Base-by-base conservation (phyloP, 2,888 invertebrate species). In the Sarcophaga carnaria region DNA sequence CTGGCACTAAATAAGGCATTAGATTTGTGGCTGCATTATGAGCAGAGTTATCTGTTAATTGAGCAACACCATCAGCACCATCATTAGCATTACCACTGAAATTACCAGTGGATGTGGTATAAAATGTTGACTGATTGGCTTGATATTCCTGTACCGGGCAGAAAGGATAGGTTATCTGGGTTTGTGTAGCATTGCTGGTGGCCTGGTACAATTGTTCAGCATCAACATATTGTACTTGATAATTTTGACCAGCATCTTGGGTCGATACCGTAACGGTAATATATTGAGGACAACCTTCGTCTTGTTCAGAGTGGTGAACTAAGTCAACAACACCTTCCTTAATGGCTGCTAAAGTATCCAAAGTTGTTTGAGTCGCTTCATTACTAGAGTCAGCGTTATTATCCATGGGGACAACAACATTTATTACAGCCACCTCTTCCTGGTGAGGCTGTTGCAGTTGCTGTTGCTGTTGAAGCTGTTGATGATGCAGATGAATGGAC, bases 211-310 rank as follows among this genome's bases (percentile, higher is more conserved):
- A 91, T 94, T 87, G 84, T 12, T 95, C 94, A 2, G 96, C 95
- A 92, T 96, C 96, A 90, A 96, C 96, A 94, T 96, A 96, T 93
- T 96, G 96, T 91, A 96, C 96, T 92, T 96, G 96, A 91, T 96
- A 96, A 89, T 93, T 92, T 88, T 93, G 93, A 54, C 91, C 89
- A 20, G 90, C 90, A 87, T 94, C 94, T 87, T 94, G 93, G 1
- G 93, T 92, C 54, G 94, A 93, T 87, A 94, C 94, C 92, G 89
- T 54, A 89, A 90, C 83, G 25, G 87, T 83, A 47, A 80, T 86
- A 82, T 72, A 80, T 60, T 87, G 87, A 8, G 87, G 87, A 76
- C 87, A 87, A 1, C 78, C 93, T 92, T 93, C 87, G n/a, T 84
- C 74, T 67, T 89, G 74, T n/a, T 79, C 78, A 88, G 79, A 27